Base-by-base conservation (phyloP, 2,888 invertebrate species). In the Dusona sp. region DNA sequence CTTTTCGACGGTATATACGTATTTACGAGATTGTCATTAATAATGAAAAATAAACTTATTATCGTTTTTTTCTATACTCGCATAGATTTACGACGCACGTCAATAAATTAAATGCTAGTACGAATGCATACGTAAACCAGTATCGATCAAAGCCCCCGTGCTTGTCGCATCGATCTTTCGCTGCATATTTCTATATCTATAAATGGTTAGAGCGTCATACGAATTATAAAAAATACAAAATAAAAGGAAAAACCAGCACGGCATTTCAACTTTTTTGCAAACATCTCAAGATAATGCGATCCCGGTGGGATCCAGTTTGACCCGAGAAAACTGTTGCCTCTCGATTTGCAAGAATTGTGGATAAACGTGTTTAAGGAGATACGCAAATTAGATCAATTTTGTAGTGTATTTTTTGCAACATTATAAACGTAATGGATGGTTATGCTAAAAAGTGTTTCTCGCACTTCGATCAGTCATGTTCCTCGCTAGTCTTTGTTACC, bases 251-350 rank as follows among this genome's bases (percentile, higher is more conserved):
- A 54, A 45, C 45, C 70, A 42, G 36, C 25, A 22, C 25, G 29
- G 64, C 25, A 29, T 67, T 81, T 67, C 25, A 65, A 57, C 45
- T 74, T 33, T n/a, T 33, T 22, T 38, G 36, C 73, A 25, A 19
- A 19, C 38, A 25, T 74, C 42, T 54, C 25, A 36, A 38, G 81
- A 74, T 81, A 74, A 81, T 65, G 51, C 48, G 54, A 74, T 81
- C 22, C 79, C 25, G 13, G 22, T 38, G 51, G 64, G 72, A 80
- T 73, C 80, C 65, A 25, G 73, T 80, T 73, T 80, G 57, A 73
- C 65, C 65, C 38, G 54, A 79, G 54, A 54, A 38, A 68, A 25
- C 51, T 65, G 54, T 36, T 48, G 36, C 22, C 25, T 22, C 79
- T 61, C 22, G 45, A 33, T 33, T 22, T n/a, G 38, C 16, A 13